Evolutionary conservation across 2,797 vertebrate species (phyloP).

Genomic region (Darevskia nairensis): DNA sequence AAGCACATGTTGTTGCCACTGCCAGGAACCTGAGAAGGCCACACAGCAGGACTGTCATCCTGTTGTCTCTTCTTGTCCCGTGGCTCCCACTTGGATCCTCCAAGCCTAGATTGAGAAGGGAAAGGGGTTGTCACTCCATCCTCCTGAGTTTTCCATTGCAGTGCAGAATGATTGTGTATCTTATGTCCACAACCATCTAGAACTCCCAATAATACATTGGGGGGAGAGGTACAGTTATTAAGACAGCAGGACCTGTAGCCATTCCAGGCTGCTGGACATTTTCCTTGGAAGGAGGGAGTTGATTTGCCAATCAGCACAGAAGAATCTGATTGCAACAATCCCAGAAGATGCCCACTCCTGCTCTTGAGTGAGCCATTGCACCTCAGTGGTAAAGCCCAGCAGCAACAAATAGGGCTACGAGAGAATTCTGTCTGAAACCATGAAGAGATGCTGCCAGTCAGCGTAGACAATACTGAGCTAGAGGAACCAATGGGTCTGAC

Average conservation of each 20-base stretch:
- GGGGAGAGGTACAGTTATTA: neutral
- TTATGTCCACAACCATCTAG: neutral
- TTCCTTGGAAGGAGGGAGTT: neutral
- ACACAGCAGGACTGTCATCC: conserved; percentile 55
- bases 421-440: too few species aligned
- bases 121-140: neutral
- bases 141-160: neutral
- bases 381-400: neutral
- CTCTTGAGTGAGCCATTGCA: neutral
- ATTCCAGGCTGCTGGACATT: neutral
- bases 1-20: conserved; percentile 7
- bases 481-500: too few species aligned
- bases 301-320: neutral
- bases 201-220: neutral
- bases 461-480: too few species aligned
- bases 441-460: too few species aligned
- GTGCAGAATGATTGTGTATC: neutral
- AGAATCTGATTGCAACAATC: neutral
- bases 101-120: neutral
- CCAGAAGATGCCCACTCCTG: neutral
- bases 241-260: neutral
- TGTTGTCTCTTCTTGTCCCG: conserved; percentile 21
- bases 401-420: too few species aligned
- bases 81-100: neutral
- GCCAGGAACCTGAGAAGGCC: conserved; percentile 60